Percentiles rank a stretch among this genome's conserved stretches.
phyloP scores from a whole-genome alignment of 2,888 invertebrate species.

The Lasioglossum morio region DNA sequence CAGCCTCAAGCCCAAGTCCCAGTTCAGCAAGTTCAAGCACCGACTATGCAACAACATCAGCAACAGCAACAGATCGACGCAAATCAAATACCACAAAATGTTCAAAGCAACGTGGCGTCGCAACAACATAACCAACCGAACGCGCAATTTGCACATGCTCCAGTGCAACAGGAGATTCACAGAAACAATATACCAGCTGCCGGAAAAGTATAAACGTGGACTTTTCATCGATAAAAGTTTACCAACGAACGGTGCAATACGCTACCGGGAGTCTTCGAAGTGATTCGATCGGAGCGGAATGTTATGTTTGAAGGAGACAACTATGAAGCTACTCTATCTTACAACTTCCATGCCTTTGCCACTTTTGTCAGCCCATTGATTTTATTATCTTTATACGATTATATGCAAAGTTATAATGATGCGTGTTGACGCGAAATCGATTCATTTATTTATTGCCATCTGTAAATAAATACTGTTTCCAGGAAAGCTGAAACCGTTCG shows the following conservation, averaged over 20 bases:
- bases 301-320: conserved; percentile 9
- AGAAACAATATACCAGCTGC: conserved; percentile 52
- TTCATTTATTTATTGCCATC: conserved; percentile 44
- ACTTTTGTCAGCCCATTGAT: conserved; percentile 5
- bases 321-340: not conserved
- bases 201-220: conserved; percentile 47
- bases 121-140: conserved; percentile 57
- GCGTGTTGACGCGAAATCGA: not conserved
- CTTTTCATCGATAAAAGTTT: not conserved
- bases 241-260: conserved; percentile 1
- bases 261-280: not conserved
- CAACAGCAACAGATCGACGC: not conserved
- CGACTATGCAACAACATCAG: not conserved
- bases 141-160: conserved; percentile 38
- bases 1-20: conserved; percentile 14
- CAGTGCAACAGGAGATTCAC: conserved; percentile 46
- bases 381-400: conserved; percentile 4
- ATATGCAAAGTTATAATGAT: not conserved
- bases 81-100: conserved; percentile 65
- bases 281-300: not conserved
- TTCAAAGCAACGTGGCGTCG: conserved; percentile 46
- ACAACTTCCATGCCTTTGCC: conserved; percentile 16
- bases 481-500: conserved; percentile 17
- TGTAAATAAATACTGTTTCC: conserved; percentile 59
- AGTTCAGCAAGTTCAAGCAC: conserved; percentile 26